Evolutionary conservation across 2,888 invertebrate genomes (phyloP).

Genomic region (Polydesmus complanatus): DNA sequence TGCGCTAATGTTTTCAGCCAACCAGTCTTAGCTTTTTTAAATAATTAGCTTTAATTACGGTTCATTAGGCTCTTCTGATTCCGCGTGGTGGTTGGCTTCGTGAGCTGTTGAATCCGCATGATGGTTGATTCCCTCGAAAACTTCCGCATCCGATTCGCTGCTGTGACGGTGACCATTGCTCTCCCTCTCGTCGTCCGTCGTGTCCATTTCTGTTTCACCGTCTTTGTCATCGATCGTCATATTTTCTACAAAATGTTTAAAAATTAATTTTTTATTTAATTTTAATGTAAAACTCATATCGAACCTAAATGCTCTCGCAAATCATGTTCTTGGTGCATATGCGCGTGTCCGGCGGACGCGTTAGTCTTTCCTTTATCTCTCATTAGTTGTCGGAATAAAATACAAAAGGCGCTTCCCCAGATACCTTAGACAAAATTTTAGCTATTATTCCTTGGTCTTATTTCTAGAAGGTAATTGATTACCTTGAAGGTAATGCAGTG

Average conservation of each 20-base stretch:
- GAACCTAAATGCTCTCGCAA: conserved; percentile 16
- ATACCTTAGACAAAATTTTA: conserved; percentile 26
- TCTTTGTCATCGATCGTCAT: conserved; percentile 9
- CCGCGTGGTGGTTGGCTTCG: no score
- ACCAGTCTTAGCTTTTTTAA: no score
- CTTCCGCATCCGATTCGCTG: neutral
- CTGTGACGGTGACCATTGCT: neutral
- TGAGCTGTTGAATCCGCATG: neutral
- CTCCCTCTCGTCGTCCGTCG: neutral
- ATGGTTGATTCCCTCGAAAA: no score
- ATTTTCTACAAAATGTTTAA: conserved; percentile 1
- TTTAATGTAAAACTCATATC: neutral
- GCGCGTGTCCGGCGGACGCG: conserved; percentile 20
- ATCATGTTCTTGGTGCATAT: conserved; percentile 17
- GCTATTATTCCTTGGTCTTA: neutral
- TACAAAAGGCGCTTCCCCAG: conserved; percentile 38
- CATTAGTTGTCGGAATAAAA: conserved; percentile 33
- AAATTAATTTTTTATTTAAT: neutral
- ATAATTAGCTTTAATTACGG: no score
- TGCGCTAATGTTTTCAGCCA: no score
- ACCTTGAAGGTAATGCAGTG: conserved; percentile 36
- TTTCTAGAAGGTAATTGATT: conserved; percentile 3
- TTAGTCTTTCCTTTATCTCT: conserved; percentile 28
- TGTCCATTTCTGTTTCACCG: conserved; percentile 3
- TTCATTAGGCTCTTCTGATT: no score